These are phyloP conservation scores for Ctenopoma multispine DNA, from an alignment of 2,797 vertebrate species.

Conservation along the genomic window DNA sequence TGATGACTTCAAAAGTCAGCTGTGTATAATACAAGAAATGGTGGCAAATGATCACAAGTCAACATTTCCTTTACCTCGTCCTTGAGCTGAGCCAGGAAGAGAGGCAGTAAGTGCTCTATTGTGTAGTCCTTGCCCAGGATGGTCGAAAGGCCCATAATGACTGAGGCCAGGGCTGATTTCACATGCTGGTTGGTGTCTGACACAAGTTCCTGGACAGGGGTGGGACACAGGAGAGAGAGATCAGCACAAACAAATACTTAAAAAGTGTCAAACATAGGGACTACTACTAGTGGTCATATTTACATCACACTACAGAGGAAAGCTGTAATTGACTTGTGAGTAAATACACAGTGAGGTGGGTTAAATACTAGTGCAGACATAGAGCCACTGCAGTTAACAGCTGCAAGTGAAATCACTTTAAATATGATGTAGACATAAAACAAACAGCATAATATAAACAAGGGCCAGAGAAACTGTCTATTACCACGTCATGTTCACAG, in stretches of 20 bases:
- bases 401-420: conserved; percentile 9
- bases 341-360: conserved; percentile 37
- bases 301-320: conserved; percentile 22
- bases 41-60: background rate
- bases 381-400: conserved; percentile 21
- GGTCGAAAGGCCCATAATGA: conserved; percentile 91
- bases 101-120: conserved; percentile 89
- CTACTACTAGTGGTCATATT: conserved; percentile 18
- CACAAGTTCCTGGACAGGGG: conserved; percentile 84
- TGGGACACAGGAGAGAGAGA: conserved; percentile 32
- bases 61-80: conserved; percentile 85
- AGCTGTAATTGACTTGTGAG: conserved; percentile 10
- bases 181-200: conserved; percentile 92
- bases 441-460: conserved; percentile 12
- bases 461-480: background rate
- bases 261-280: conserved; percentile 31
- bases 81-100: conserved; percentile 91
- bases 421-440: conserved; percentile 28
- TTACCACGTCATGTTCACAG: background rate
- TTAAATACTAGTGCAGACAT: conserved; percentile 29
- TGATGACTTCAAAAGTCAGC: conserved; percentile 17
- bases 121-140: conserved; percentile 92
- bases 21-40: conserved; percentile 4
- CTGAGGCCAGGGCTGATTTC: conserved; percentile 90
- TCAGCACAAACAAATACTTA: conserved; percentile 41